Conservation (phyloP, 2,888 invertebrate species). For the Hirudinaria manillensis region DNA sequence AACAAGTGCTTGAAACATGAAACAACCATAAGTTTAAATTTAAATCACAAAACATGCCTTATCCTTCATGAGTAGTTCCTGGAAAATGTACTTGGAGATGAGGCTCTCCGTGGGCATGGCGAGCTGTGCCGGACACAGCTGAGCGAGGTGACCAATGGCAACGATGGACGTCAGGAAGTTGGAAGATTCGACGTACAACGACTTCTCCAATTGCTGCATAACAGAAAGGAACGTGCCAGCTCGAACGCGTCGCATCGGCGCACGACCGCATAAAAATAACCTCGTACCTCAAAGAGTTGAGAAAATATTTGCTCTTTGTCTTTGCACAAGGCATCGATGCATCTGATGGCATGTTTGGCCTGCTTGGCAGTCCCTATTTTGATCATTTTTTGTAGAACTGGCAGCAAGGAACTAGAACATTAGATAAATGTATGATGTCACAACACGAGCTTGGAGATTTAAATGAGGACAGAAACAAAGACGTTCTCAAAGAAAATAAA, state of each 20-base stretch:
- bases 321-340: slow-evolving; percentile 62
- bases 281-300: slow-evolving; percentile 59
- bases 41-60: slow-evolving; percentile 46
- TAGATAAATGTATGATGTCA: background rate
- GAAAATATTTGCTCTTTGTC: slow-evolving; percentile 48
- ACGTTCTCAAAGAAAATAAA: background rate
- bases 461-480: background rate
- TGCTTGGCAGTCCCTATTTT: slow-evolving; percentile 86
- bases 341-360: slow-evolving; percentile 90
- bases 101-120: slow-evolving; percentile 85
- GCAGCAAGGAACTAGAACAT: slow-evolving; percentile 65
- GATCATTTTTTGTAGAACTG: slow-evolving; percentile 79
- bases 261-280: background rate
- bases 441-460: background rate
- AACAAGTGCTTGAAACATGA: no score
- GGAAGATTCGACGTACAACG: slow-evolving; percentile 60
- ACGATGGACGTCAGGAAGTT: slow-evolving; percentile 89
- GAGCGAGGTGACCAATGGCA: slow-evolving; percentile 86
- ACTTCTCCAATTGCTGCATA: slow-evolving; percentile 40
- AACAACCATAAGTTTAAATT: no score
- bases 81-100: slow-evolving; percentile 84
- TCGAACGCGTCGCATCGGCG: background rate
- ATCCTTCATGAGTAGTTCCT: slow-evolving; percentile 74
- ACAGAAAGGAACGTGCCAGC: background rate
- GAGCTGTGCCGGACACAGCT: slow-evolving; percentile 82